Evolutionary conservation across 2,113 vertebrate genomes (phyloP).

Genomic region (Platanista minor): DNA sequence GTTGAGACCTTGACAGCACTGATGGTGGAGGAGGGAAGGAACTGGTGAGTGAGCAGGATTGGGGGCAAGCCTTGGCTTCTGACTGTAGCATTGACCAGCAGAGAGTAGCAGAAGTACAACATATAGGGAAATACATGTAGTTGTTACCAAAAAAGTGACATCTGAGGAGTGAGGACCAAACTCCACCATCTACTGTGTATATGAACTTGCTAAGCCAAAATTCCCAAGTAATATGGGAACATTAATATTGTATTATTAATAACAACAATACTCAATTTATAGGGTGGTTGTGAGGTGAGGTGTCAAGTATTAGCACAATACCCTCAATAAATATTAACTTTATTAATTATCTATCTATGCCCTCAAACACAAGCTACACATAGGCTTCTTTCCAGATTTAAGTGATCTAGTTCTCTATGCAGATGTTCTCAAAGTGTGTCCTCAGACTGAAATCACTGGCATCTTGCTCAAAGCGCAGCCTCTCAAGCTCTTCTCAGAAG

Average conservation of each 20-base stretch:
- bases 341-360: background rate
- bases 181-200: background rate
- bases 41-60: background rate
- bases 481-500: background rate
- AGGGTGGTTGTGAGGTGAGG: background rate
- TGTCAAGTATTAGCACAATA: background rate
- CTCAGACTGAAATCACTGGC: background rate
- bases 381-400: background rate
- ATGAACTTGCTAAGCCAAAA: background rate
- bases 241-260: too few relatives aligned
- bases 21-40: background rate
- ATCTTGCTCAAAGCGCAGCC: background rate
- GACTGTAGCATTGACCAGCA: background rate
- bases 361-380: background rate
- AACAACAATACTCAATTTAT: background rate
- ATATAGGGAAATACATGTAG: background rate
- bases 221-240: background rate
- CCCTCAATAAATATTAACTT: background rate
- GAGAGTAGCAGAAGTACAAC: background rate
- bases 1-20: background rate
- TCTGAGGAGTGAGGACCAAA: background rate
- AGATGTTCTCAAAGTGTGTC: background rate
- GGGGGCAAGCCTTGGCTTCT: background rate
- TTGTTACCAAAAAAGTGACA: background rate
- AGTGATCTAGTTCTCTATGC: background rate